Conservation (phyloP, 2,888 invertebrate species). For the Emmelina monodactyla region DNA sequence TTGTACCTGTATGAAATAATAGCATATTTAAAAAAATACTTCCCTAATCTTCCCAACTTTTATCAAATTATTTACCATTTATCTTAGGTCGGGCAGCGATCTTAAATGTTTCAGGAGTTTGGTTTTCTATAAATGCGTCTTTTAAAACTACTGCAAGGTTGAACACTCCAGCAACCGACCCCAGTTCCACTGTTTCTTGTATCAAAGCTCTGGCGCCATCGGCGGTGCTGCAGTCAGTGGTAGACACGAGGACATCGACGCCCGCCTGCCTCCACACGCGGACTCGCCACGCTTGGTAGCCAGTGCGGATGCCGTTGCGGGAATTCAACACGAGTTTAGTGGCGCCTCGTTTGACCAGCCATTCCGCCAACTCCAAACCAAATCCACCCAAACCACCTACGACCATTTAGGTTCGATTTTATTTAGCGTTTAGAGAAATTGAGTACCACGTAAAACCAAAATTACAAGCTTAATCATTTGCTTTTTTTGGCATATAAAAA, state of each 20-base stretch:
- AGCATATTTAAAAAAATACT: too few relatives aligned
- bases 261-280: constrained; percentile 65
- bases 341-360: constrained; percentile 90
- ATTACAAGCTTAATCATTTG: too few relatives aligned
- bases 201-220: constrained; percentile 73
- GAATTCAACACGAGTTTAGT: constrained; percentile 85
- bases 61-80: too few relatives aligned
- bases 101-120: constrained; percentile 79
- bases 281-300: constrained; percentile 90
- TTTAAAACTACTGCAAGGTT: constrained; percentile 92
- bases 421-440: too few relatives aligned
- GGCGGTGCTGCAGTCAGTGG: constrained; percentile 66
- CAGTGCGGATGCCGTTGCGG: constrained; percentile 87
- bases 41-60: too few relatives aligned
- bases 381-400: constrained; percentile 92
- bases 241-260: constrained; percentile 68
- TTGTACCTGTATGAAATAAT: too few relatives aligned
- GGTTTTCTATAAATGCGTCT: constrained; percentile 89
- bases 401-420: too few relatives aligned
- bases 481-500: too few relatives aligned
- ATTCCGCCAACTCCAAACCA: constrained; percentile 91
- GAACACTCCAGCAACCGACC: constrained; percentile 87
- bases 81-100: constrained; percentile 87
- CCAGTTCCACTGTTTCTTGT: constrained; percentile 67
- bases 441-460: too few relatives aligned